These are phyloP conservation scores for Gila robusta DNA, from an alignment of 2,797 vertebrate genomes.

Conservation along the genomic window DNA sequence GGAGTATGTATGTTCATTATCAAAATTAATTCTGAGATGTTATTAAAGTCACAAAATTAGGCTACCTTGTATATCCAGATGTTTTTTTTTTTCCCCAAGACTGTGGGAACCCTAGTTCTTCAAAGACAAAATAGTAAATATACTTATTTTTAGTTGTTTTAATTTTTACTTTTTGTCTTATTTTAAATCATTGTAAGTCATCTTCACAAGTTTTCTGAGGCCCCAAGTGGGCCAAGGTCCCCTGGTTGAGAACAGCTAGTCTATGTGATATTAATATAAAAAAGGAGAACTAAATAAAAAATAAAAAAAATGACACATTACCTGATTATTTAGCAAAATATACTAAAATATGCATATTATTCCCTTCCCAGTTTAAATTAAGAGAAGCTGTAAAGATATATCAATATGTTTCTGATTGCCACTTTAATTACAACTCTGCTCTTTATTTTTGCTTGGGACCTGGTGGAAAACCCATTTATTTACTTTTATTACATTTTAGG, in stretches of 20 bases:
- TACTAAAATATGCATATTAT: slow-evolving; percentile 4
- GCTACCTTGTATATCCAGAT: too few relatives aligned
- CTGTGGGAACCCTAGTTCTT: too few relatives aligned
- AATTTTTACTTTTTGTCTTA: too few relatives aligned
- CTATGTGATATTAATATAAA: neutral
- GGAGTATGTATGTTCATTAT: too few relatives aligned
- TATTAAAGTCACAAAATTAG: too few relatives aligned
- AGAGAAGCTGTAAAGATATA: neutral
- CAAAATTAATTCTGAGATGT: too few relatives aligned
- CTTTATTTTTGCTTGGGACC: neutral
- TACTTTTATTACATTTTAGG: neutral
- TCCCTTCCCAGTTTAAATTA: neutral
- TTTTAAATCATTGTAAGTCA: too few relatives aligned
- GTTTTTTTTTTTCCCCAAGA: too few relatives aligned
- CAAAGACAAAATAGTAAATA: too few relatives aligned
- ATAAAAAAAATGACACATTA: neutral
- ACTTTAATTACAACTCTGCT: neutral
- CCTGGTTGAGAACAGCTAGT: neutral
- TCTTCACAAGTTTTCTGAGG: too few relatives aligned
- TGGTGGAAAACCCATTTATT: neutral
- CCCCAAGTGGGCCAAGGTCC: too few relatives aligned
- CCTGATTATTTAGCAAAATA: slow-evolving; percentile 2
- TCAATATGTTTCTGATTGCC: neutral
- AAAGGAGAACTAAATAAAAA: neutral
- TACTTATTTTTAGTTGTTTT: too few relatives aligned